Conservation (phyloP, 2,113 vertebrate genomes). For the Choloepus hoffmanni region DNA sequence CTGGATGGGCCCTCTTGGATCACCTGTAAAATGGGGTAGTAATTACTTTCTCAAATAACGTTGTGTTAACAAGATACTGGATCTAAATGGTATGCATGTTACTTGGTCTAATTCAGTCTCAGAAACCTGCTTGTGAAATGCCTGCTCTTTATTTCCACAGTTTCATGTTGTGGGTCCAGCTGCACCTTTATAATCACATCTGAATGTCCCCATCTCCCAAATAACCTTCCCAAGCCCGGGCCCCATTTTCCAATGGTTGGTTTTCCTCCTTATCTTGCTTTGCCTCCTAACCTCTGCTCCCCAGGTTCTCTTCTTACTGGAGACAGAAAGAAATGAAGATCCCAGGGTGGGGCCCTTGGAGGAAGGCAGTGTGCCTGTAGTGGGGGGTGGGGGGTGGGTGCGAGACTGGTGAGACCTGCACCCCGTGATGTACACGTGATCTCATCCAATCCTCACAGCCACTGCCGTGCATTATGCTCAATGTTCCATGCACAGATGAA, state of each 20-base stretch:
- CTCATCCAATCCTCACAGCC: background rate
- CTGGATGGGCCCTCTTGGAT: background rate
- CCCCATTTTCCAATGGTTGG: background rate
- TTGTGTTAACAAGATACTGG: background rate
- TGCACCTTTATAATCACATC: background rate
- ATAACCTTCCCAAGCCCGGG: background rate
- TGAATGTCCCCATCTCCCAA: background rate
- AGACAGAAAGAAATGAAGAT: background rate
- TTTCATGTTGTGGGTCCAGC: background rate
- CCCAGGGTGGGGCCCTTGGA: background rate
- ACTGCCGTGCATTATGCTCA: background rate
- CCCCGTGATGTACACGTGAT: background rate
- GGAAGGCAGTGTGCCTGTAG: background rate
- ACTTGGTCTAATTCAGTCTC: background rate
- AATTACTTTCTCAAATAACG: background rate
- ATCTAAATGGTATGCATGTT: background rate
- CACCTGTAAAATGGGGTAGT: background rate
- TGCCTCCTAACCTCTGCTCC: background rate
- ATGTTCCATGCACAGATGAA: background rate
- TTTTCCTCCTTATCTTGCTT: background rate
- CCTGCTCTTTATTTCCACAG: background rate
- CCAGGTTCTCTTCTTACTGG: rapidly evolving
- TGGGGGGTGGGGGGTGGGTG: background rate
- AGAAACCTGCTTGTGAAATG: background rate
- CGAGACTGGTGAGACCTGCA: background rate